A percentile compares a stretch with the other conserved stretches of the same genome.
These are phyloP conservation scores for Megaceryle alcyon DNA, from an alignment of 2,797 vertebrate species.

Conservation along the genomic window DNA sequence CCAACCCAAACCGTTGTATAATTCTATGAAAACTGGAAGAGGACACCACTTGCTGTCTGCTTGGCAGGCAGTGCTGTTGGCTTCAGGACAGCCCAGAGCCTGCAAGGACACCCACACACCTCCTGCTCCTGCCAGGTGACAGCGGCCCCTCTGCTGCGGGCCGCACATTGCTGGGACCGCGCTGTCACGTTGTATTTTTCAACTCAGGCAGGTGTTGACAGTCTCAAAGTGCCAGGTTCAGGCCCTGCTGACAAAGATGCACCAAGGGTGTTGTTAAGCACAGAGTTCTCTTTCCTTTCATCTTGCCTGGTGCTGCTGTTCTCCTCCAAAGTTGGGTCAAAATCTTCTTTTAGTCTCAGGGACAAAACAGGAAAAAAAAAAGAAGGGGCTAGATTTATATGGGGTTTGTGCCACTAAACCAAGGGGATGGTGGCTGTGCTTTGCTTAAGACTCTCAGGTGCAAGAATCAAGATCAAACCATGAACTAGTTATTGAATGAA, in stretches of 20 bases:
- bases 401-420: not conserved
- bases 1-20: too few relatives aligned
- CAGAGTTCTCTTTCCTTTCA: not conserved
- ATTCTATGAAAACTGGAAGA: not conserved
- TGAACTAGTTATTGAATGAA: rapidly evolving
- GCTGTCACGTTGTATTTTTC: not conserved
- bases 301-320: not conserved
- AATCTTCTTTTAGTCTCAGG: not conserved
- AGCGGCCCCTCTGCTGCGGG: not conserved
- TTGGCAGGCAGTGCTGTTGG: not conserved
- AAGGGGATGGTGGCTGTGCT: not conserved
- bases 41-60: not conserved
- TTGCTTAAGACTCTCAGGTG: not conserved
- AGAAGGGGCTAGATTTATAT: not conserved
- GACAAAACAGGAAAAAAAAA: not conserved
- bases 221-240: not conserved
- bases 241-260: not conserved
- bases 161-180: rapidly evolving
- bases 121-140: not conserved
- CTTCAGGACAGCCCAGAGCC: not conserved
- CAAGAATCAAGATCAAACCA: not conserved
- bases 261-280: not conserved
- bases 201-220: not conserved
- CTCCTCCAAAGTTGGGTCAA: not conserved
- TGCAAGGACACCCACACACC: rapidly evolving